phyloP scores from a whole-genome alignment of 2,113 vertebrate genomes.

The Forbesichthys papilliferus region DNA sequence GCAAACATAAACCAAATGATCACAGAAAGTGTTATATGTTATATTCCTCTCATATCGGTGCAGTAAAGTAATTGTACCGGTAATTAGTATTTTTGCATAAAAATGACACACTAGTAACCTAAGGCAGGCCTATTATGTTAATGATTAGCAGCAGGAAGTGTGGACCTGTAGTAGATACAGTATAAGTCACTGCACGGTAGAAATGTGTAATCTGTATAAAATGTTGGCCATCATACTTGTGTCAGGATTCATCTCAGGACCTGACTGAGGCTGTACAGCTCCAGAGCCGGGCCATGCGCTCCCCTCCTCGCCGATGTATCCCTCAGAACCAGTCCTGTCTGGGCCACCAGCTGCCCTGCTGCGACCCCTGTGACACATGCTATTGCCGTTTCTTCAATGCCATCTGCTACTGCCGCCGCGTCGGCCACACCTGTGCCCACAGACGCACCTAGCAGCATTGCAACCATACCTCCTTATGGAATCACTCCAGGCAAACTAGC shows the following conservation, averaged over 20 bases:
- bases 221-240: not conserved
- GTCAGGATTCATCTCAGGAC: slow-evolving; percentile 64
- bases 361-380: slow-evolving; percentile 92
- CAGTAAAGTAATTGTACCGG: too few species aligned
- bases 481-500: not conserved
- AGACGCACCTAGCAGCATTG: slow-evolving; percentile 51
- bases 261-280: slow-evolving; percentile 63
- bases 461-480: not conserved
- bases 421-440: slow-evolving; percentile 73
- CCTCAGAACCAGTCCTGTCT: slow-evolving; percentile 91
- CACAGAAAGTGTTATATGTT: too few species aligned
- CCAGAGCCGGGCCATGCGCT: slow-evolving; percentile 80
- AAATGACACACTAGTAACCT: too few species aligned
- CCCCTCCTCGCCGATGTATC: slow-evolving; percentile 84
- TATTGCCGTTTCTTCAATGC: slow-evolving; percentile 98
- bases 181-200: too few species aligned
- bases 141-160: too few species aligned
- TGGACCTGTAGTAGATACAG: too few species aligned
- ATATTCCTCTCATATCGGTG: too few species aligned
- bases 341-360: slow-evolving; percentile 90
- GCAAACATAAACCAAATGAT: too few species aligned
- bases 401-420: slow-evolving; percentile 91
- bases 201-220: not conserved
- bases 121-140: too few species aligned
- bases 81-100: too few species aligned